phyloP scores from a whole-genome alignment of 1,140 invertebrate genomes.

The Diuraphis noxia region DNA sequence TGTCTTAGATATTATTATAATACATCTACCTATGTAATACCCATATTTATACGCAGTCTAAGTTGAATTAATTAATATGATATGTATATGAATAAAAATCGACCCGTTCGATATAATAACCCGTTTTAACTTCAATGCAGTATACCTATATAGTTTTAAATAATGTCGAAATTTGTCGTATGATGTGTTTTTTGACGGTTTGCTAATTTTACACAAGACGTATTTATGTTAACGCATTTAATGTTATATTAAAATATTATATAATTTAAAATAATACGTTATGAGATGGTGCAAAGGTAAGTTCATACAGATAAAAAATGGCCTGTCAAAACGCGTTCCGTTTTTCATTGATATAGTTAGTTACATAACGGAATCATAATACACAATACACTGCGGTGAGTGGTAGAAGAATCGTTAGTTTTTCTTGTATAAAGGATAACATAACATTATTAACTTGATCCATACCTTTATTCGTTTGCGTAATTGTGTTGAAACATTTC shows the following conservation, averaged over 20 bases:
- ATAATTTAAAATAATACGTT: neutral
- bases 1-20: no score
- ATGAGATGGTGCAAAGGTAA: neutral
- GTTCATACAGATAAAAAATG: neutral
- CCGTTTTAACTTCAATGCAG: neutral
- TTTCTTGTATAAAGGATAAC: neutral
- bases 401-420: neutral
- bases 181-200: neutral
- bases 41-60: no score
- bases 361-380: neutral
- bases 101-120: neutral
- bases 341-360: neutral
- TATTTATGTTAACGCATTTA: neutral
- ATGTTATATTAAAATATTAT: neutral
- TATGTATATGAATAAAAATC: neutral
- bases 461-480: neutral
- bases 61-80: no score
- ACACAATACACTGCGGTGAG: neutral
- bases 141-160: neutral
- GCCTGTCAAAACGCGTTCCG: neutral
- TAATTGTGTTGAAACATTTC: neutral
- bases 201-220: neutral
- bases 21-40: no score
- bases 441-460: neutral
- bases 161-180: neutral